Conservation (phyloP, 1,140 invertebrate species). For the Homarus americanus region DNA sequence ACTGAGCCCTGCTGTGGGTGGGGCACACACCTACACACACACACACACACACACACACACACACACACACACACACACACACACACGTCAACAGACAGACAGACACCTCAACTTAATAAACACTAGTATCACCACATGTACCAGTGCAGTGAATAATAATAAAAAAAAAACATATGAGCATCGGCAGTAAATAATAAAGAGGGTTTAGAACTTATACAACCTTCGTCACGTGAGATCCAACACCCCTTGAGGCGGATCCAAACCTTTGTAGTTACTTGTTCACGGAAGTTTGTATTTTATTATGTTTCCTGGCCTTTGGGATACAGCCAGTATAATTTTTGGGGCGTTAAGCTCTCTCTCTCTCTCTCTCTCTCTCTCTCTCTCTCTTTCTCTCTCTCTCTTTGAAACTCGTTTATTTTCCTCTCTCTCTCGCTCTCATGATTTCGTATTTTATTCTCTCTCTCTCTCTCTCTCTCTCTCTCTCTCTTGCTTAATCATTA, state of each 20-base stretch:
- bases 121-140: conserved; percentile 5
- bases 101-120: background rate
- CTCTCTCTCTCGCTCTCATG: background rate
- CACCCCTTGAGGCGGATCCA: background rate
- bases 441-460: too few species aligned
- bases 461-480: too few species aligned
- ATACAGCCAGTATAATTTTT: too few species aligned
- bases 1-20: background rate
- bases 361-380: background rate
- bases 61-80: background rate
- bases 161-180: background rate
- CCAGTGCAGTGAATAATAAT: too few species aligned
- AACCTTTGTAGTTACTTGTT: too few species aligned
- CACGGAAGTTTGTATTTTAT: too few species aligned
- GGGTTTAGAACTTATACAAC: background rate
- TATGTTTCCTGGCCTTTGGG: too few species aligned
- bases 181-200: background rate
- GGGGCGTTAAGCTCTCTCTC: background rate
- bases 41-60: background rate
- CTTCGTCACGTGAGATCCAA: background rate
- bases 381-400: background rate
- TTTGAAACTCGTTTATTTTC: background rate
- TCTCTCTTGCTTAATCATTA: too few species aligned
- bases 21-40: too few species aligned
- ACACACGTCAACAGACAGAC: background rate